Evolutionary conservation across 2,113 vertebrate species (phyloP), one percentile per base, ranked within the genome.

Genomic region (Otolemur garnettii): DNA sequence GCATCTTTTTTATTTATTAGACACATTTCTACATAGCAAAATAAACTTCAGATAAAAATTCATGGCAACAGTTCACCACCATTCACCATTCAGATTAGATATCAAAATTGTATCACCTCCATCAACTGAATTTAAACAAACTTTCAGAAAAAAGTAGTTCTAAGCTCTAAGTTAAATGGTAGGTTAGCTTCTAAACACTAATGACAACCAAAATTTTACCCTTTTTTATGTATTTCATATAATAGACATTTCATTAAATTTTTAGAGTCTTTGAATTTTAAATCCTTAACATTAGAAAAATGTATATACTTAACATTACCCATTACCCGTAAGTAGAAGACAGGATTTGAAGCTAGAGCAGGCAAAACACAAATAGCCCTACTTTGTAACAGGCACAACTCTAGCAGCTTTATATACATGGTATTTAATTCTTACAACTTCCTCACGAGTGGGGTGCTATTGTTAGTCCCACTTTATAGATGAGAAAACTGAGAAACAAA

Each of bases 1-100:
- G 98, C 99, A 99, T 99, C 99, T 99, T 99, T 99, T 98, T 98
- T 99, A 50, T 99, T 98, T 99, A 99, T 98, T 99, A 99, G 98
- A 99, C 97, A 88, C 97, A 98, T 98, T 98, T 98, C 99, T 98
- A 98, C 98, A 98, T 94, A 98, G 98, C 98, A 98, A 98, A 98
- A 98, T 97, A 98, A 98, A 98, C 98, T 94, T 98, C 98, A 98
- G 98, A 99, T 99, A 99, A 99, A 97, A 98, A 99, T 98, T 98
- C 98, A 95, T 30, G 90, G 96, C 96, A 98, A 97, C n/a, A 97
- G 91, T 88, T 97, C 88, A 97, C 95, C 91, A 98, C 95, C 78
- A 96, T 97, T 98, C 96, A 97, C 84, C 96, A 97, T 97, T 98
- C 87, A 93, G 7, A 92, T 85, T 95, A 94, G 86, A 85, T 96